These are phyloP conservation scores for Heteromurus nitidus DNA, from an alignment of 2,888 invertebrate genomes.

Conservation along the genomic window DNA sequence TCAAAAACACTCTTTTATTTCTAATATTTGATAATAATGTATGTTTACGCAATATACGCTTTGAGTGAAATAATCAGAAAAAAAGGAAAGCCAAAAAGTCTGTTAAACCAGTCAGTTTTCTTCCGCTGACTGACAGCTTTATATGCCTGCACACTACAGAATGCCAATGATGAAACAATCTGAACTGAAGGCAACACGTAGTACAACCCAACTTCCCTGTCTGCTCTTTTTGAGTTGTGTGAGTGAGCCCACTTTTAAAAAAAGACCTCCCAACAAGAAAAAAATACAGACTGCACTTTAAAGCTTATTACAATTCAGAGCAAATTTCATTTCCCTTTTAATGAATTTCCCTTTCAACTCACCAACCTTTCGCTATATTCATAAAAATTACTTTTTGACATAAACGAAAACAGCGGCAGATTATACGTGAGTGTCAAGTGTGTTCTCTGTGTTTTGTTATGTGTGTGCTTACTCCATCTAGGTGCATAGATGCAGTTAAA, in stretches of 20 bases:
- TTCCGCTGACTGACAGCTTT: not conserved
- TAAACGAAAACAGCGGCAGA: not conserved
- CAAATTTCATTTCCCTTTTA: conserved; percentile 66
- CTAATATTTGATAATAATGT: too few species aligned
- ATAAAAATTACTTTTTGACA: not conserved
- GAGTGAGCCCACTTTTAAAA: too few species aligned
- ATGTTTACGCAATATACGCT: not conserved
- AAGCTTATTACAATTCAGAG: conserved; percentile 69
- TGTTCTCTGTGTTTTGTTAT: too few species aligned
- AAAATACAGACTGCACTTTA: conserved; percentile 20
- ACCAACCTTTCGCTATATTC: not conserved
- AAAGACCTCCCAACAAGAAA: conserved; percentile 66
- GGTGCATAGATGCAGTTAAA: too few species aligned
- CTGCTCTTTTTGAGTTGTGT: too few species aligned
- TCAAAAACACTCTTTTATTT: not conserved
- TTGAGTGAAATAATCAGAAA: not conserved
- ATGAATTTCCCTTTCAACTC: conserved; percentile 58
- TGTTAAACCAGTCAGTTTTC: conserved; percentile 9
- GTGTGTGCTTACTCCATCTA: too few species aligned
- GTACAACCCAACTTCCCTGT: not conserved
- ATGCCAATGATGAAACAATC: not conserved
- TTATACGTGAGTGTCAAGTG: too few species aligned
- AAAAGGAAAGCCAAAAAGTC: not conserved
- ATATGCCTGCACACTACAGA: not conserved
- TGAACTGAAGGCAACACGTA: not conserved